phyloP scores from a whole-genome alignment of 2,888 invertebrate genomes.

The Drosophila melanosoma region DNA sequence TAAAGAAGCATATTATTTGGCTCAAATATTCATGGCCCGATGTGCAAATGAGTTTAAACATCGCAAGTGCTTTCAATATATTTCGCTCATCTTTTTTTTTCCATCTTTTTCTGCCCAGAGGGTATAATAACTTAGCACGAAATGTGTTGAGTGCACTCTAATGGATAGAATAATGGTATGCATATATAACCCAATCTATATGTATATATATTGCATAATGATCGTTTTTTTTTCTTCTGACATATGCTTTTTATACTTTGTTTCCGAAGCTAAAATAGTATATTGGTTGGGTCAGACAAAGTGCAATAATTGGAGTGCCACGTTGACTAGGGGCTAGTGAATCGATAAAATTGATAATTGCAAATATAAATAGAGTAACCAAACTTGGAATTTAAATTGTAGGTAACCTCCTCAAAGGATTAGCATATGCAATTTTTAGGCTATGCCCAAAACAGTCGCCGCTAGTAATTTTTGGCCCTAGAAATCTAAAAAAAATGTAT shows the following conservation, averaged over 20 bases:
- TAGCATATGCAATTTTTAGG: no score
- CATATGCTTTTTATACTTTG: not conserved
- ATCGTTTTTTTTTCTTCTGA: not conserved
- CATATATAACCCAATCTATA: not conserved
- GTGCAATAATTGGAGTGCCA: no score
- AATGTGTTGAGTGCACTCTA: not conserved
- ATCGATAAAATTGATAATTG: no score
- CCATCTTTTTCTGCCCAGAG: not conserved
- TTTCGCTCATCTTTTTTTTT: not conserved
- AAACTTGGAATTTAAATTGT: no score
- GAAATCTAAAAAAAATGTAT: no score
- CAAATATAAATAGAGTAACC: no score
- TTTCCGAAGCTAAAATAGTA: no score
- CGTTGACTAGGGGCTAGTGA: no score
- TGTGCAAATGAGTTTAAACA: slow-evolving; percentile 29
- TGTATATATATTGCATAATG: not conserved
- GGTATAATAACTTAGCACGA: slow-evolving; percentile 6
- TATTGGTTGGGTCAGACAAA: no score
- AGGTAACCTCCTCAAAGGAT: no score
- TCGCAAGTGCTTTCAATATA: slow-evolving; percentile 31
- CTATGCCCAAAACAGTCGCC: no score
- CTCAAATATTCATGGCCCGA: slow-evolving; percentile 35
- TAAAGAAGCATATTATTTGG: slow-evolving; percentile 20
- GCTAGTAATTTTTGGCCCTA: no score
- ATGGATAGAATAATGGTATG: not conserved